Evolutionary conservation across 2,888 invertebrate genomes (phyloP).

Genomic region (Patella caerulea): DNA sequence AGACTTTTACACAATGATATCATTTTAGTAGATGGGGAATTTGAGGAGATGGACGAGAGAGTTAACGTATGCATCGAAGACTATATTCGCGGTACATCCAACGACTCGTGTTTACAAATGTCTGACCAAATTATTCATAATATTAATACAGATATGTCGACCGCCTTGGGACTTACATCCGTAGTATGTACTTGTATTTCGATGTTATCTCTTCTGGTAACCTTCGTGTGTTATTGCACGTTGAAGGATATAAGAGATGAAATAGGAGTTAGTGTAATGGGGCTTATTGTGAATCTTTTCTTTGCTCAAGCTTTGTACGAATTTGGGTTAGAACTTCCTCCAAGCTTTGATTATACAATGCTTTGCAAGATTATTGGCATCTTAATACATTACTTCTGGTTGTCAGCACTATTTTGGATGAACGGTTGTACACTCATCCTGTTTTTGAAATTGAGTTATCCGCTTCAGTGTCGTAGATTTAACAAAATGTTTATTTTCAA

Average conservation of each 20-base stretch:
- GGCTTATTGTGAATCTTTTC: background rate
- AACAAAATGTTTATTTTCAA: background rate
- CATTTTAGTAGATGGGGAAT: no score
- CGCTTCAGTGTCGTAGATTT: slow-evolving; percentile 1
- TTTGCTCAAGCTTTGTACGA: slow-evolving; percentile 13
- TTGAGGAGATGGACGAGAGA: no score
- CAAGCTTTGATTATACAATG: background rate
- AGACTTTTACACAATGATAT: no score
- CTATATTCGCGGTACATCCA: no score
- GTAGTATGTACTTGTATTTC: slow-evolving; percentile 15
- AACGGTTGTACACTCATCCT: slow-evolving; percentile 5
- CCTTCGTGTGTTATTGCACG: background rate
- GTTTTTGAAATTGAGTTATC: slow-evolving; percentile 1
- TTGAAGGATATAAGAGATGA: background rate
- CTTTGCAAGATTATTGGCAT: background rate
- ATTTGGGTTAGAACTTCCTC: slow-evolving; percentile 7
- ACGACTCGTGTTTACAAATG: no score
- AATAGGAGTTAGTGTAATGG: background rate
- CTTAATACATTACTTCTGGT: slow-evolving; percentile 13
- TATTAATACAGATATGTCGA: no score
- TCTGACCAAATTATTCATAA: no score
- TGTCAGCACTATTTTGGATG: slow-evolving; percentile 15
- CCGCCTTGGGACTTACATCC: background rate
- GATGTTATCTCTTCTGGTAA: background rate
- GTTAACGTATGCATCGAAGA: no score